These are phyloP conservation scores for Leptodactylus fallax DNA, from an alignment of 2,797 vertebrate species.

Conservation along the genomic window DNA sequence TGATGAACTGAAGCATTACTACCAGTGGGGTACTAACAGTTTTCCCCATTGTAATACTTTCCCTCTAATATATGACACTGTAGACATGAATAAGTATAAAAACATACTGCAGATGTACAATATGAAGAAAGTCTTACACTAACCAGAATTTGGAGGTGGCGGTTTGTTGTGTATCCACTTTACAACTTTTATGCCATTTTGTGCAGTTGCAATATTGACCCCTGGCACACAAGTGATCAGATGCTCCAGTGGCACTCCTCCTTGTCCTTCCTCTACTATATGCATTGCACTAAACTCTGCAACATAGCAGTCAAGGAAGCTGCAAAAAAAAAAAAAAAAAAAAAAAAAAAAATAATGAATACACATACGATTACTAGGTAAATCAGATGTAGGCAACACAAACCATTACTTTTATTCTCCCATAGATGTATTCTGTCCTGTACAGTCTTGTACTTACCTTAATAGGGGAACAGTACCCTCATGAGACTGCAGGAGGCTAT, in stretches of 20 bases:
- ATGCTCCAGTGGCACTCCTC: slow-evolving; percentile 92
- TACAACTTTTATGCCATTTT: slow-evolving; percentile 95
- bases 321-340: slow-evolving; percentile 68
- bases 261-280: slow-evolving; percentile 82
- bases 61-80: too few relatives aligned
- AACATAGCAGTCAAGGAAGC: slow-evolving; percentile 94
- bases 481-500: slow-evolving; percentile 91
- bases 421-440: too few relatives aligned
- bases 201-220: slow-evolving; percentile 90
- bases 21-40: too few relatives aligned
- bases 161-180: slow-evolving; percentile 99
- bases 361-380: background rate
- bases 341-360: too few relatives aligned
- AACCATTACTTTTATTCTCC: background rate
- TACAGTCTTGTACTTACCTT: slow-evolving; percentile 76
- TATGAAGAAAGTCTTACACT: too few relatives aligned
- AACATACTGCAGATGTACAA: too few relatives aligned
- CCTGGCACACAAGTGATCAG: slow-evolving; percentile 95
- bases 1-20: too few relatives aligned
- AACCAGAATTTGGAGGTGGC: slow-evolving; percentile 87
- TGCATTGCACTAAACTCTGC: slow-evolving; percentile 85
- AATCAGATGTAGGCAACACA: background rate
- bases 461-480: slow-evolving; percentile 93
- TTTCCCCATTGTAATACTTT: too few relatives aligned
- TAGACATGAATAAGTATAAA: too few relatives aligned